phyloP scores from a whole-genome alignment of 2,797 vertebrate species.

The Threskiornis aethiopicus region DNA sequence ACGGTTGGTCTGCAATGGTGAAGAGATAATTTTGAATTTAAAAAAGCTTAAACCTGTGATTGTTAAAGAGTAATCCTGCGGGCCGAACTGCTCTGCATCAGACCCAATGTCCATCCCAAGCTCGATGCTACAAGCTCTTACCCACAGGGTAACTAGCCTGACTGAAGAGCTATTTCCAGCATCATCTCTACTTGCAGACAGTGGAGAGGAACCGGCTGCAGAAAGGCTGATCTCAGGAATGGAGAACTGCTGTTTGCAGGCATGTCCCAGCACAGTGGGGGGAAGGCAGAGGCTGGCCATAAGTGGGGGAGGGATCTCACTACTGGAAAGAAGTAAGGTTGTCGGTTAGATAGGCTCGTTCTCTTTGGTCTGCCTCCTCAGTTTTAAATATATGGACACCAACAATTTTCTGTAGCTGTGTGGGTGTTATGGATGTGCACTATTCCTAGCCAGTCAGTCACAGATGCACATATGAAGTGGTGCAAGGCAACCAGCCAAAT shows the following conservation, averaged over 20 bases:
- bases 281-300: not conserved
- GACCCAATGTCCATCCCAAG: not conserved
- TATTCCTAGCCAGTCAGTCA: not conserved
- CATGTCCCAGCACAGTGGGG: not conserved
- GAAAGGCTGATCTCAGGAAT: not conserved
- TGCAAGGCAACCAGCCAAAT: not conserved
- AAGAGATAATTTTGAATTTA: not conserved
- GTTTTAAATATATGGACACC: not conserved
- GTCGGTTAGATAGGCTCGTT: not conserved
- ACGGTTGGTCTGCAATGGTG: not conserved
- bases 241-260: not conserved
- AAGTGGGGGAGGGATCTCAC: not conserved
- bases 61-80: not conserved
- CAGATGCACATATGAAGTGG: not conserved
- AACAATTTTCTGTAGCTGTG: not conserved
- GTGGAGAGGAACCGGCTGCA: not conserved
- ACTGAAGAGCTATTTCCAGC: not conserved
- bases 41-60: not conserved
- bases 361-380: not conserved
- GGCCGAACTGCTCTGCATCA: not conserved
- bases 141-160: not conserved
- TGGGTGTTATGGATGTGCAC: not conserved
- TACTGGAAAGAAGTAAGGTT: not conserved
- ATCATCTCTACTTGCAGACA: not conserved
- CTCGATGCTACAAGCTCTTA: not conserved